Evolutionary conservation across 2,113 vertebrate species (phyloP).

Genomic region (Corynorhinus townsendii): DNA sequence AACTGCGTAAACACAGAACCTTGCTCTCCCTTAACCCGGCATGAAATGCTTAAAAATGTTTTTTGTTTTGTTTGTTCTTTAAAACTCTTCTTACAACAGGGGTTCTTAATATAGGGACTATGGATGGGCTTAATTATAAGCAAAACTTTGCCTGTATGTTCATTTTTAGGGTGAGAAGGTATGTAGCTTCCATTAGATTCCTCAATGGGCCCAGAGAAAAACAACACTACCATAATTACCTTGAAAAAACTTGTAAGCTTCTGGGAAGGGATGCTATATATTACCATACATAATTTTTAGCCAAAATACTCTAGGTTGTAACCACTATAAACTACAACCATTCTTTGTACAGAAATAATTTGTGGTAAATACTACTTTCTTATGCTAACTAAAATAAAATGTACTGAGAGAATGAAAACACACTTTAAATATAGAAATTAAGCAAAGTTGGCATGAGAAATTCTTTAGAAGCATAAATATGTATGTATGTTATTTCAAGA

Average conservation of each 20-base stretch:
- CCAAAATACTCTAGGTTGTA: not conserved
- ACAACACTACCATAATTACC: not conserved
- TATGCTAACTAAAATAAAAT: not conserved
- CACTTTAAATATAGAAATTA: not conserved
- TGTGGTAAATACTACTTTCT: not conserved
- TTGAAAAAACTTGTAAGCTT: not conserved
- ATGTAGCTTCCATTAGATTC: not conserved
- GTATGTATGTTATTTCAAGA: not conserved
- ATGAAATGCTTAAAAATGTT: not conserved
- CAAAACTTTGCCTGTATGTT: not conserved
- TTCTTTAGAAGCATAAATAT: not conserved
- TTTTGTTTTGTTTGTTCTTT: not conserved
- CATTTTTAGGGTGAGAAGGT: not conserved
- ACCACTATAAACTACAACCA: not conserved
- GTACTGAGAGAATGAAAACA: not conserved
- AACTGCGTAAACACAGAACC: not conserved
- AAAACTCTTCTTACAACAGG: not conserved
- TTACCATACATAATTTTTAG: not conserved
- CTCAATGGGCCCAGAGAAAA: not conserved
- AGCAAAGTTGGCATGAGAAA: not conserved
- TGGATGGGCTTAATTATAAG: not conserved
- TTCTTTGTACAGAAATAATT: not conserved
- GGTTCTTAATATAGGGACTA: not conserved
- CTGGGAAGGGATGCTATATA: not conserved
- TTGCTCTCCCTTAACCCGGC: not conserved